phyloP scores from a whole-genome alignment of 2,113 vertebrate genomes.

The Spea multiplicata region DNA sequence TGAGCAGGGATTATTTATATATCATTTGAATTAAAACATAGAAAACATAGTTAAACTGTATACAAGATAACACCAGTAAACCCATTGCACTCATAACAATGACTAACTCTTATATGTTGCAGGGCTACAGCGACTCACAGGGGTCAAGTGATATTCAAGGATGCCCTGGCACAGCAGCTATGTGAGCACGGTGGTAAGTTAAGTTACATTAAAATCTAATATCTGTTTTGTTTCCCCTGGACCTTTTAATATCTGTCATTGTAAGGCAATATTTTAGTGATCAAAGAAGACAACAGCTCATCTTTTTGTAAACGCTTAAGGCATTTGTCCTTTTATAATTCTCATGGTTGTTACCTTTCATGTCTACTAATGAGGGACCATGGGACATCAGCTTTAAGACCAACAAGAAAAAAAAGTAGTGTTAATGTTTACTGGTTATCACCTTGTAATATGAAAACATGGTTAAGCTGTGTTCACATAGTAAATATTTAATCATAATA shows the following conservation, averaged over 20 bases:
- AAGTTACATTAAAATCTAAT: conserved; percentile 24
- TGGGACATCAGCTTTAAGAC: conserved; percentile 10
- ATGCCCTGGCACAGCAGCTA: conserved; percentile 93
- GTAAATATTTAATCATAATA: no score
- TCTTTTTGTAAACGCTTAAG: conserved; percentile 39
- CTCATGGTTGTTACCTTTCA: conserved; percentile 18
- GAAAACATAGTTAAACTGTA: no score
- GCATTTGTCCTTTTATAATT: not conserved
- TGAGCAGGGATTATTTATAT: no score
- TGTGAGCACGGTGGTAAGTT: conserved; percentile 96
- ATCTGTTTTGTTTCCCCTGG: conserved; percentile 9
- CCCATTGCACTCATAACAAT: not conserved
- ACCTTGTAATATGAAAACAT: no score
- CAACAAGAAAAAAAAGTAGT: conserved; percentile 29
- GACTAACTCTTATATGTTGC: conserved; percentile 49
- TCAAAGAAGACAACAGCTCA: not conserved
- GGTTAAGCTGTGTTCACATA: no score
- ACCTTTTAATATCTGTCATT: conserved; percentile 24
- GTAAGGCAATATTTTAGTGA: conserved; percentile 18
- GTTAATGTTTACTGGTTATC: no score
- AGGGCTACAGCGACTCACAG: conserved; percentile 94
- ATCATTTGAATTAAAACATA: no score
- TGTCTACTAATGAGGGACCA: not conserved
- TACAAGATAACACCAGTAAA: no score
- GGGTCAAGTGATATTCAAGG: conserved; percentile 98